Evolutionary conservation across 2,888 invertebrate species (phyloP).

Genomic region (Thereva nobilitata): DNA sequence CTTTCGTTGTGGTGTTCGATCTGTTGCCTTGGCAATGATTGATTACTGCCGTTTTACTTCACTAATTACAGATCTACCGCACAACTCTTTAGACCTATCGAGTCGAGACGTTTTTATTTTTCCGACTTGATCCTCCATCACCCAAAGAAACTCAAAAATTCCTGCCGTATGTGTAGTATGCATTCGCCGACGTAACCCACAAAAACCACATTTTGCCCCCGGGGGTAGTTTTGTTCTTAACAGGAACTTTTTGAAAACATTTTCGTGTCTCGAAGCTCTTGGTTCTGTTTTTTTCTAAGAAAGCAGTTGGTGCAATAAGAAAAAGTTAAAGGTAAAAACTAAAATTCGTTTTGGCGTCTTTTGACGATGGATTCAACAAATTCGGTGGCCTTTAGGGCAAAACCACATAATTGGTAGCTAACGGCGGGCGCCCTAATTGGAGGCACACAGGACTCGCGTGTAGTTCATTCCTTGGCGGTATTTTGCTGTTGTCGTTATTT

Average conservation of each 20-base stretch:
- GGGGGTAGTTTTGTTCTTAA: slow-evolving; percentile 24
- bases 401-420: slow-evolving; percentile 41
- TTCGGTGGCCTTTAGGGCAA: slow-evolving; percentile 45
- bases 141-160: slow-evolving; percentile 8
- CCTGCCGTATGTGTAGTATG: too few relatives aligned
- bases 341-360: slow-evolving; percentile 41
- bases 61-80: slow-evolving; percentile 27
- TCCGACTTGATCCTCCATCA: slow-evolving; percentile 1
- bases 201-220: slow-evolving; percentile 11
- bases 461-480: slow-evolving; percentile 3
- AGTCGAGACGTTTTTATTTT: slow-evolving; percentile 2
- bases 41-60: slow-evolving; percentile 22
- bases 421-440: slow-evolving; percentile 38
- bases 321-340: slow-evolving; percentile 9
- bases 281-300: slow-evolving; percentile 6
- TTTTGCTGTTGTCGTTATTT: too few relatives aligned
- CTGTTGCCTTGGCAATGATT: slow-evolving; percentile 23
- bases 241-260: slow-evolving; percentile 7
- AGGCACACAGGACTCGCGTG: slow-evolving; percentile 33
- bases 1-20: slow-evolving; percentile 6
- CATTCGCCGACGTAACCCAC: slow-evolving; percentile 20
- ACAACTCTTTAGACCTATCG: slow-evolving; percentile 14
- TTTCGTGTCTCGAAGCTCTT: slow-evolving; percentile 23
- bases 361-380: slow-evolving; percentile 38
- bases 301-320: slow-evolving; percentile 9